Conservation (phyloP, 2,797 vertebrate species). For the Rhinophrynus dorsalis region DNA sequence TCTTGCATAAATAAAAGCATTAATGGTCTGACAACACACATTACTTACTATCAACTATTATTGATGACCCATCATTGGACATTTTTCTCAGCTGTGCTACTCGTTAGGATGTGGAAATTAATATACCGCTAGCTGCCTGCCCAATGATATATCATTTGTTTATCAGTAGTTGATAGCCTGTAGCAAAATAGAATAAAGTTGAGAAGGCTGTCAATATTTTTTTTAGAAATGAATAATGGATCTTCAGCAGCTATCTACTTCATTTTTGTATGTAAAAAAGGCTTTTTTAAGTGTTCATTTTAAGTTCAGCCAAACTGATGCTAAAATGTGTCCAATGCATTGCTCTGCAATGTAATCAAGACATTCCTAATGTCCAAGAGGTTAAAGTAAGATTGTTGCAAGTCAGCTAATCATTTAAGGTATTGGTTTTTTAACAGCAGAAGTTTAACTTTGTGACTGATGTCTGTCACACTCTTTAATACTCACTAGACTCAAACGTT, state of each 20-base stretch:
- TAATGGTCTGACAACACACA: conserved; percentile 42
- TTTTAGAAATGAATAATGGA: conserved; percentile 24
- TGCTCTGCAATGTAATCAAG: too few relatives aligned
- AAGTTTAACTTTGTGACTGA: conserved; percentile 8
- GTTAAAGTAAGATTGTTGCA: neutral
- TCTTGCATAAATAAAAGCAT: conserved; percentile 38
- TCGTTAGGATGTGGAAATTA: conserved; percentile 23
- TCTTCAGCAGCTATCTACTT: conserved; percentile 9
- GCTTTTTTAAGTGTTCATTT: neutral
- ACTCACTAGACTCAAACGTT: too few relatives aligned
- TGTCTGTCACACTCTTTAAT: too few relatives aligned
- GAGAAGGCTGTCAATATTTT: conserved; percentile 38
- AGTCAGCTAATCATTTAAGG: neutral
- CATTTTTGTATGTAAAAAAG: neutral
- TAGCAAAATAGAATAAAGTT: conserved; percentile 41
- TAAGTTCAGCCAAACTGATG: neutral
- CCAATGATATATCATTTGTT: conserved; percentile 43
- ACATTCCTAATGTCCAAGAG: too few relatives aligned
- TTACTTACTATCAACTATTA: conserved; percentile 36
- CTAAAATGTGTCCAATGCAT: too few relatives aligned
- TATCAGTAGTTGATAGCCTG: conserved; percentile 19
- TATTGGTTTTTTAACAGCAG: neutral
- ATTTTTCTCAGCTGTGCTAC: conserved; percentile 26
- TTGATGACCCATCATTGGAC: conserved; percentile 42
- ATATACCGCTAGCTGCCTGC: conserved; percentile 24